Conservation (phyloP, 2,888 invertebrate genomes). For the Pemphredon lugubris region DNA sequence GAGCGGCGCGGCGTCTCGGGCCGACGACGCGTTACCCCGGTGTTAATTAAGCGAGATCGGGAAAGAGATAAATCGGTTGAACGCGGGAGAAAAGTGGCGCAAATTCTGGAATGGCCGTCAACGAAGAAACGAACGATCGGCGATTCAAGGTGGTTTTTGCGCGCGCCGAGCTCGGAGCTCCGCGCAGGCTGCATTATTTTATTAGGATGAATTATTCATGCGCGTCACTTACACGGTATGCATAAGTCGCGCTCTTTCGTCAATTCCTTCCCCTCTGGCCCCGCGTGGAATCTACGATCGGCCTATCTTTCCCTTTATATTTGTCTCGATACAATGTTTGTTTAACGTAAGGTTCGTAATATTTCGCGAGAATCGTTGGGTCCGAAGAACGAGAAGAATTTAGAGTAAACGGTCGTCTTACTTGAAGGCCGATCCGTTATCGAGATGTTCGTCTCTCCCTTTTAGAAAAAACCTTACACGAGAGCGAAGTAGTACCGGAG, state of each 20-base stretch:
- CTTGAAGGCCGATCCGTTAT: too few relatives aligned
- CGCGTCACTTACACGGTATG: conserved; percentile 79
- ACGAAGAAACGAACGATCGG: conserved; percentile 29
- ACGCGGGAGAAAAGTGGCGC: conserved; percentile 27
- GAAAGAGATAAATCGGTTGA: background rate
- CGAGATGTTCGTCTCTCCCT: too few relatives aligned
- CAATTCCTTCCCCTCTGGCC: conserved; percentile 66
- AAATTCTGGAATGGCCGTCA: conserved; percentile 28
- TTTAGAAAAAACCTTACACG: too few relatives aligned
- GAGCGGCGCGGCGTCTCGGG: too few relatives aligned
- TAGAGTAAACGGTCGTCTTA: too few relatives aligned
- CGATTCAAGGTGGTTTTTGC: conserved; percentile 61
- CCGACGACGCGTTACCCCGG: background rate
- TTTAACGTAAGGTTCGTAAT: too few relatives aligned
- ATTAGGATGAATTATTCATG: conserved; percentile 80
- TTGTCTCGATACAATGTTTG: too few relatives aligned
- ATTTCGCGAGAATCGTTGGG: too few relatives aligned
- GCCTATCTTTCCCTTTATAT: conserved; percentile 34
- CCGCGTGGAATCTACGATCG: conserved; percentile 18
- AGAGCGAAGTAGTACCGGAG: too few relatives aligned
- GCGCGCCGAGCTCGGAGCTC: conserved; percentile 38
- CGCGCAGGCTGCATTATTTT: conserved; percentile 77
- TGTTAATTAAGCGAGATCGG: background rate
- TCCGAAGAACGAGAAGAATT: too few relatives aligned
- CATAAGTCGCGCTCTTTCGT: conserved; percentile 79